phyloP scores from a whole-genome alignment of 1,140 invertebrate genomes.

The Pogonognathellus flavescens region DNA sequence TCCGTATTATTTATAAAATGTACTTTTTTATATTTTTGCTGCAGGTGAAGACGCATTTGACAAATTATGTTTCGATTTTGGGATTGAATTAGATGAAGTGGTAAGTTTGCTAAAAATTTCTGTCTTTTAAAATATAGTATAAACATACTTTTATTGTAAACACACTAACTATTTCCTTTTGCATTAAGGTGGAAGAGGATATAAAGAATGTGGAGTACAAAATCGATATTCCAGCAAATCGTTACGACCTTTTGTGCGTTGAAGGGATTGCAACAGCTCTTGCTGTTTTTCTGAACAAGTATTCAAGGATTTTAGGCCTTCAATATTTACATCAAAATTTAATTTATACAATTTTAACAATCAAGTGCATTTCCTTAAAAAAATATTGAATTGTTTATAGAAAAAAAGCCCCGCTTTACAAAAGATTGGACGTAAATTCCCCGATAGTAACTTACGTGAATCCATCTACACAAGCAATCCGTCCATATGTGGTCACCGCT shows the following conservation, averaged over 20 bases:
- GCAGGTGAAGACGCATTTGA: constrained; percentile 96
- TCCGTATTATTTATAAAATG: too few species aligned
- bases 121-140: too few species aligned
- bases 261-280: constrained; percentile 91
- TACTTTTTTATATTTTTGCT: too few species aligned
- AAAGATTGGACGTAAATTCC: constrained; percentile 36
- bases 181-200: constrained; percentile 67
- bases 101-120: constrained; percentile 79
- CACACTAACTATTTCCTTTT: too few species aligned
- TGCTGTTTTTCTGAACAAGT: constrained; percentile 90
- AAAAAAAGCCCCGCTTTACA: constrained; percentile 62
- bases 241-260: constrained; percentile 96
- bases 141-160: too few species aligned
- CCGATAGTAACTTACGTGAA: constrained; percentile 58
- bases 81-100: constrained; percentile 97
- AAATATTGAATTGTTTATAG: too few species aligned
- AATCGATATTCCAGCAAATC: constrained; percentile 98
- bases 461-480: constrained; percentile 78
- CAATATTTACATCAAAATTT: too few species aligned
- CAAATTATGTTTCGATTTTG: constrained; percentile 96
- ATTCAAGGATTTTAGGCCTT: too few species aligned
- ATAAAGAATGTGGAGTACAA: constrained; percentile 90
- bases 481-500: constrained; percentile 92
- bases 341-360: too few species aligned
- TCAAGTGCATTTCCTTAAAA: too few species aligned